These are phyloP conservation scores for Punctoribates punctum DNA, from an alignment of 2,888 invertebrate genomes.

Conservation along the genomic window DNA sequence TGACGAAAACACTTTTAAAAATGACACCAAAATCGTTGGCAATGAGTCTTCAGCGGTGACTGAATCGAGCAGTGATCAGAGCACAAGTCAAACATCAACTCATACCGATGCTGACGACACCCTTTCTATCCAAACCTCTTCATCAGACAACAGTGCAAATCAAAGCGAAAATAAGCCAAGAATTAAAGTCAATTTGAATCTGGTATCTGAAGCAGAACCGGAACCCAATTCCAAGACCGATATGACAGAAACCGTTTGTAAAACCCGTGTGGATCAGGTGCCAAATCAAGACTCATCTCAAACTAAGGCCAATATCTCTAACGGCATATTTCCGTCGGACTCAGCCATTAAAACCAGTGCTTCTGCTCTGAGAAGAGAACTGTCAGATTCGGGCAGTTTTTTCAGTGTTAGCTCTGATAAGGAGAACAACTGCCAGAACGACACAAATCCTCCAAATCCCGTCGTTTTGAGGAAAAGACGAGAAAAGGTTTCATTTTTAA, in stretches of 20 bases:
- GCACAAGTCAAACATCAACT: not conserved
- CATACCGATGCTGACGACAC: slow-evolving; percentile 5
- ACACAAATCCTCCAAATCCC: slow-evolving; percentile 20
- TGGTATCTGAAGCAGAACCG: slow-evolving; percentile 41
- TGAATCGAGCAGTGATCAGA: not conserved
- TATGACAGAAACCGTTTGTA: not conserved
- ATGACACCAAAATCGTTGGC: not conserved
- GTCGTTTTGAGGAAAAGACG: slow-evolving; percentile 36
- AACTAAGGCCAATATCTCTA: not conserved
- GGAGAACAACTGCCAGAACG: slow-evolving; percentile 53
- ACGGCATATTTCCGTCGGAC: not conserved
- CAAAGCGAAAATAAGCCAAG: slow-evolving; percentile 30
- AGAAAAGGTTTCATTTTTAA: slow-evolving; percentile 31
- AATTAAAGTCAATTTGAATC: slow-evolving; percentile 46
- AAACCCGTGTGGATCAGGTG: slow-evolving; percentile 34
- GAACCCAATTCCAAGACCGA: not conserved
- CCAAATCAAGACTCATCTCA: not conserved
- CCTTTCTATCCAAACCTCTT: slow-evolving; percentile 33
- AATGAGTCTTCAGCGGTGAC: too few relatives aligned
- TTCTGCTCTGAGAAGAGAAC: slow-evolving; percentile 38
- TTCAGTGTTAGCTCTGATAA: slow-evolving; percentile 61
- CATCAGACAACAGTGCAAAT: slow-evolving; percentile 39
- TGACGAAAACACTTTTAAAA: slow-evolving; percentile 36
- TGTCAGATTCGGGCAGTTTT: slow-evolving; percentile 59
- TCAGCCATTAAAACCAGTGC: slow-evolving; percentile 5